Percentiles rank a stretch among this genome's conserved stretches.
Conservation (phyloP, 2,888 invertebrate genomes). For the Dryobota labecula region DNA sequence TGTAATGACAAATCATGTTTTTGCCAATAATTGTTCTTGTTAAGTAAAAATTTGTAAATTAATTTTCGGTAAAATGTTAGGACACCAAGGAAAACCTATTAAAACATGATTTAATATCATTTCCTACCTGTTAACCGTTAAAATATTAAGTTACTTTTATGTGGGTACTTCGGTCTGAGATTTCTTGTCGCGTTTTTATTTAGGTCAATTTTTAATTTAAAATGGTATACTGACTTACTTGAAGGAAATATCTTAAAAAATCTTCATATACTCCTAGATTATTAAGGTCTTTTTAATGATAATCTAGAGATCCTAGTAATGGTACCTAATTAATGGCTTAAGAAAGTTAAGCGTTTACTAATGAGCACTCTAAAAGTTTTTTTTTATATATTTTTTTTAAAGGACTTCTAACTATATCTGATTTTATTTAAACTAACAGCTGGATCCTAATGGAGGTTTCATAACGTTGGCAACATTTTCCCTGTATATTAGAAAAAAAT, state of each 20-base stretch:
- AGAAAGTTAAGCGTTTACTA: slow-evolving; percentile 28
- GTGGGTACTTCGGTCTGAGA: slow-evolving; percentile 8
- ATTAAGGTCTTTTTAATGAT: slow-evolving; percentile 6
- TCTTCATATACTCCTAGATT: background rate
- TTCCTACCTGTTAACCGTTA: slow-evolving; percentile 14
- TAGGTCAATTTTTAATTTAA: slow-evolving; percentile 11
- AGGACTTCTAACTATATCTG: background rate
- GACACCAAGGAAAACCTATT: slow-evolving; percentile 28
- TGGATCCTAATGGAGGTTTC: background rate
- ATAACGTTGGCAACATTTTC: background rate
- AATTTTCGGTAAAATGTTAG: no score
- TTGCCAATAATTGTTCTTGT: no score
- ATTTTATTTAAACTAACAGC: background rate
- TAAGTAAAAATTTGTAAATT: no score
- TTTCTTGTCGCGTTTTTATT: slow-evolving; percentile 4
- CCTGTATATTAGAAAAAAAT: no score
- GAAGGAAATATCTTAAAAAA: background rate
- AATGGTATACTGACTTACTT: background rate
- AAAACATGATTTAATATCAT: slow-evolving; percentile 31
- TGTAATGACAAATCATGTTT: no score
- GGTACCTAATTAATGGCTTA: slow-evolving; percentile 3
- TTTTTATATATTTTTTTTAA: slow-evolving; percentile 17
- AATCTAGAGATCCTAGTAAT: background rate
- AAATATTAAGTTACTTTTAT: slow-evolving; percentile 44
- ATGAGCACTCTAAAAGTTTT: slow-evolving; percentile 36